Conservation (phyloP, 2,797 vertebrate species). For the Hippocampus kuda region DNA sequence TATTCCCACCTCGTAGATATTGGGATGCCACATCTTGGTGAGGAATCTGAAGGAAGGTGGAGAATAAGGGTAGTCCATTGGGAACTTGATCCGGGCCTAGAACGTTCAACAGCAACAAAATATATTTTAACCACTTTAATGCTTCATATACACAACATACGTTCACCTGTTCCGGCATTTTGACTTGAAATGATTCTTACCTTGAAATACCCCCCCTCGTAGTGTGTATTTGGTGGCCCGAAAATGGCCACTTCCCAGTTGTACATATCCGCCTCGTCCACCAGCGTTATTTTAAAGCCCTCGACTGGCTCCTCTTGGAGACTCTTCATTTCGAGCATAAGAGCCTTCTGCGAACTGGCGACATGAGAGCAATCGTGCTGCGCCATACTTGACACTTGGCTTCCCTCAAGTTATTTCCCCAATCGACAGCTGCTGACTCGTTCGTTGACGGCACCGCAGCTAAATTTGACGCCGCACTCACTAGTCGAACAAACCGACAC, state of each 20-base stretch:
- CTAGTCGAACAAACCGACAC: constrained; percentile 32
- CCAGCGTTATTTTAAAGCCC: constrained; percentile 91
- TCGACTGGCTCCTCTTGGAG: constrained; percentile 98
- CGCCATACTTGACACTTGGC: constrained; percentile 67
- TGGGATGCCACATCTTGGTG: constrained; percentile 99
- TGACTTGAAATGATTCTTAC: constrained; percentile 52
- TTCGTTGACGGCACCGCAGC: constrained; percentile 33
- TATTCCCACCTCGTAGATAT: constrained; percentile 96
- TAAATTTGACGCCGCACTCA: constrained; percentile 9
- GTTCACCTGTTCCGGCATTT: background rate
- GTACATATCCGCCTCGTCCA: constrained; percentile 92
- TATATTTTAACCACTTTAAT: background rate
- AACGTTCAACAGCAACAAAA: background rate
- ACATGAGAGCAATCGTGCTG: constrained; percentile 71
- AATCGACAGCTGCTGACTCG: constrained; percentile 31
- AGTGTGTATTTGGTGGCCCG: constrained; percentile 91
- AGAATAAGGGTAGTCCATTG: constrained; percentile 93
- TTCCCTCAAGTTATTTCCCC: constrained; percentile 16
- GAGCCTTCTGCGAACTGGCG: constrained; percentile 90
- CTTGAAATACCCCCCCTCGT: constrained; percentile 97
- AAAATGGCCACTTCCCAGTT: constrained; percentile 99
- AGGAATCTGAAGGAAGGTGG: constrained; percentile 93
- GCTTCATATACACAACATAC: background rate
- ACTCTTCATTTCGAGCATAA: constrained; percentile 90
- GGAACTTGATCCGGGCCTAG: constrained; percentile 91